Evolutionary conservation across 2,888 invertebrate genomes (phyloP), one percentile per base, ranked within the genome.

Genomic region (Pediacus dermestoides): DNA sequence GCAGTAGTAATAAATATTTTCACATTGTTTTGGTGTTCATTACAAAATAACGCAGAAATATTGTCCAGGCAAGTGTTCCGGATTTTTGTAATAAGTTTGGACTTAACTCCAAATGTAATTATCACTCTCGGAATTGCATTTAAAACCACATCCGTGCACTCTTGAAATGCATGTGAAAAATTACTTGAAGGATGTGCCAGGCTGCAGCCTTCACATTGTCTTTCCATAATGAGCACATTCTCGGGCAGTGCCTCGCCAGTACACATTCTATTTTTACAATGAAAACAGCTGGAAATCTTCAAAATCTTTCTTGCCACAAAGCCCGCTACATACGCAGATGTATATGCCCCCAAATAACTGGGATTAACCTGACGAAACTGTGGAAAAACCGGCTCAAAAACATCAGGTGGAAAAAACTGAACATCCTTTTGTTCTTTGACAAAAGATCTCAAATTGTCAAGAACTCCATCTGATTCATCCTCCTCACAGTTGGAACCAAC

Each of bases 391-490:
- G n/a, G 14, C 14, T 9, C 9, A 6, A 4, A 2, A 6, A 15
- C 15, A 1, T 10, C 11, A 1, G 11, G 18, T 9, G 12, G 2
- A 9, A 7, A 9, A 26, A 7, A 2, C 2, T n/a, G 8, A 26
- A 14, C 6, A 1, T 1, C 7, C 15, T 11, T 15, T 26, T 31
- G 10, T n/a, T n/a, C n/a, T n/a, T 26, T 15, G 9, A 37, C 16
- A 28, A 42, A 42, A 11, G 23, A 6, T 38, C 21, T 37, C 1
- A 44, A 16, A 4, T 22, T 36, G 14, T 42, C 30, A 13, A 44
- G 22, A 15, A 27, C 40, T 8, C 40, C 44, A 18, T 13, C 22
- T 2, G 40, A 22, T 7, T 42, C n/a, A n/a, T n/a, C n/a, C n/a
- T n/a, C n/a, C n/a, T n/a, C n/a, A n/a, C n/a, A n/a, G n/a, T n/a